Percentiles rank a stretch among this genome's conserved stretches.
Evolutionary conservation across 2,888 invertebrate species (phyloP).

Genomic region (Tineola bisselliella): DNA sequence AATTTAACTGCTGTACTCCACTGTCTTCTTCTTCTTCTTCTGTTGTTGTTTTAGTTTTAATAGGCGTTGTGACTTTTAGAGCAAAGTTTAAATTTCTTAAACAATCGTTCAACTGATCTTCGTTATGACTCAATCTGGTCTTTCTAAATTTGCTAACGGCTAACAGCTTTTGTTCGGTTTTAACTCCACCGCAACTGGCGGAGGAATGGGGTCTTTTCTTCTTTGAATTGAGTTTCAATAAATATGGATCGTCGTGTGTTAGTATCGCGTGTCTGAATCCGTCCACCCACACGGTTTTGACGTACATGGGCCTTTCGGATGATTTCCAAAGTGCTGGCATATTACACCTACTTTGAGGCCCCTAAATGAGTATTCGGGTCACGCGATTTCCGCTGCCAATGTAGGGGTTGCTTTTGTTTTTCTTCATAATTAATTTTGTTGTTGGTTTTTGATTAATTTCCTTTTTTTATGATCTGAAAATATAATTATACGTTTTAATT

Average conservation of each 20-base stretch:
- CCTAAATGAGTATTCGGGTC: conserved; percentile 21
- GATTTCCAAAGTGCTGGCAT: conserved; percentile 72
- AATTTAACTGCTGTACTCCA: conserved; percentile 38
- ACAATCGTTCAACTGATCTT: conserved; percentile 32
- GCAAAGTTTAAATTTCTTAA: conserved; percentile 41
- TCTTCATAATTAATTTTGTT: conserved; percentile 34
- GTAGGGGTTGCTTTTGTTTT: conserved; percentile 24
- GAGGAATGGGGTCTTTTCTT: conserved; percentile 42
- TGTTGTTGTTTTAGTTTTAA: conserved; percentile 16
- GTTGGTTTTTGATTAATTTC: conserved; percentile 17
- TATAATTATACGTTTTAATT: background rate
- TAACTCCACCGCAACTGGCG: conserved; percentile 28
- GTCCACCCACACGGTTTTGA: conserved; percentile 76
- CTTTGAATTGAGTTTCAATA: conserved; percentile 33
- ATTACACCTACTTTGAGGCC: conserved; percentile 27
- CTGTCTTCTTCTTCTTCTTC: conserved; percentile 23
- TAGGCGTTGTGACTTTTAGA: conserved; percentile 23
- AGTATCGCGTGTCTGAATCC: conserved; percentile 77
- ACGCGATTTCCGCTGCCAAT: conserved; percentile 34
- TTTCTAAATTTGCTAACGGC: conserved; percentile 17
- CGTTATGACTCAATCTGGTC: conserved; percentile 35
- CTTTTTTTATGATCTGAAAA: background rate
- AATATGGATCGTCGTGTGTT: conserved; percentile 69
- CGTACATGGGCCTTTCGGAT: conserved; percentile 70
- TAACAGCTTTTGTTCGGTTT: conserved; percentile 18